phyloP scores from a whole-genome alignment of 2,797 vertebrate species.

The Carapus acus region DNA sequence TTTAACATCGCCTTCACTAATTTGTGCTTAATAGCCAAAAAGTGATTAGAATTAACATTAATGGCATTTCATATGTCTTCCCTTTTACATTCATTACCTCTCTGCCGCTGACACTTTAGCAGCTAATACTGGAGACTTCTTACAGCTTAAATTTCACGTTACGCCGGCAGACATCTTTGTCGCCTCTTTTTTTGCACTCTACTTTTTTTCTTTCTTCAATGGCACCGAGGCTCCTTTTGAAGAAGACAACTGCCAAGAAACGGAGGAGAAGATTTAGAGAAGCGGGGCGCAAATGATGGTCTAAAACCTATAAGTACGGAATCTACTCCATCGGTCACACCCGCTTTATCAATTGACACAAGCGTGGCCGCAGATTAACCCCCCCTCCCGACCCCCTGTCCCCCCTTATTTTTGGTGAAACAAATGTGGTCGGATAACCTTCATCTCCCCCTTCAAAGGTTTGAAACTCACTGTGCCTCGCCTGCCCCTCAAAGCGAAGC shows the following conservation, averaged over 20 bases:
- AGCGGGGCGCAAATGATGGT: neutral
- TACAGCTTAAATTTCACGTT: slow-evolving; percentile 66
- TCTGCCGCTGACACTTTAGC: slow-evolving; percentile 63
- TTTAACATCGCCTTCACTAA: slow-evolving; percentile 78
- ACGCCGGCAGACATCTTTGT: slow-evolving; percentile 63
- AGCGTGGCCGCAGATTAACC: slow-evolving; percentile 61
- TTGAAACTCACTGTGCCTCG: slow-evolving; percentile 27
- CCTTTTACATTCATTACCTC: slow-evolving; percentile 66
- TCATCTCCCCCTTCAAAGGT: slow-evolving; percentile 46
- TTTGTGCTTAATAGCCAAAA: slow-evolving; percentile 79
- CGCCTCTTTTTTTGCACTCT: slow-evolving; percentile 16
- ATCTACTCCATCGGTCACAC: slow-evolving; percentile 67
- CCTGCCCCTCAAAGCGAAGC: slow-evolving; percentile 28
- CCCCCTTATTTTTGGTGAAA: slow-evolving; percentile 50
- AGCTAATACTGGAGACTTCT: slow-evolving; percentile 63
- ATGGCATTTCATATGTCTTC: slow-evolving; percentile 74
- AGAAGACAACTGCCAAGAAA: slow-evolving; percentile 15
- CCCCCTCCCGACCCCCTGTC: slow-evolving; percentile 35
- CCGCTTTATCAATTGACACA: slow-evolving; percentile 63
- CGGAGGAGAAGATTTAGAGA: neutral
- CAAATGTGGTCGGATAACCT: slow-evolving; percentile 52
- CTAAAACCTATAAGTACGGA: slow-evolving; percentile 57
- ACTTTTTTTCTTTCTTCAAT: slow-evolving; percentile 31
- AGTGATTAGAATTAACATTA: slow-evolving; percentile 79
- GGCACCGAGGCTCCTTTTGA: slow-evolving; percentile 5